Conservation (phyloP, 2,888 invertebrate species). For the Agonopterix heracliana region DNA sequence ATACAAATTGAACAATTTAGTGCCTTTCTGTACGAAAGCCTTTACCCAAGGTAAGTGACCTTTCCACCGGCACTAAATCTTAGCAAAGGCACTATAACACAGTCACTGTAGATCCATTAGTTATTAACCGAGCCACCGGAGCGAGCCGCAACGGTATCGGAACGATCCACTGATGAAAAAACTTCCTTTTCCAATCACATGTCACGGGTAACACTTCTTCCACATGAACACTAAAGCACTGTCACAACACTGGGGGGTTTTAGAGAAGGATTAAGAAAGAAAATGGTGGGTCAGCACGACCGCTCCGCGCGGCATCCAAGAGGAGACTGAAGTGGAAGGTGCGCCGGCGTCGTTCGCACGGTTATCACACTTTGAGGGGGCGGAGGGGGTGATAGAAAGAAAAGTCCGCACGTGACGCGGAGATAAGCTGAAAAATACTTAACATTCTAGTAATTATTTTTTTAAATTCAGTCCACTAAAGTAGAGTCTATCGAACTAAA, state of each 20-base stretch:
- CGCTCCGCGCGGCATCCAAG: constrained; percentile 35
- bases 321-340: constrained; percentile 55
- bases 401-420: constrained; percentile 61
- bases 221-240: constrained; percentile 15
- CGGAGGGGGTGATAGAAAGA: constrained; percentile 53
- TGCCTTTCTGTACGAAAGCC: too few species aligned
- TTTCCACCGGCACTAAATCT: constrained; percentile 64
- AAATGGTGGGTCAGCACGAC: constrained; percentile 30
- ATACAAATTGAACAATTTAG: too few species aligned
- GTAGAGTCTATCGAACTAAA: too few species aligned
- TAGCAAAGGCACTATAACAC: constrained; percentile 61
- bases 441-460: too few species aligned
- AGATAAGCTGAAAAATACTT: constrained; percentile 9
- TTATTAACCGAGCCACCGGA: constrained; percentile 67
- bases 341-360: constrained; percentile 58
- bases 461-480: too few species aligned
- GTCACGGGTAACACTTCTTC: too few species aligned
- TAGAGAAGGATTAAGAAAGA: constrained; percentile 10
- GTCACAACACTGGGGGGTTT: constrained; percentile 39
- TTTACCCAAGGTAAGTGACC: constrained; percentile 63
- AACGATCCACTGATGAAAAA: constrained; percentile 9
- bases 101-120: constrained; percentile 61
- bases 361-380: constrained; percentile 68
- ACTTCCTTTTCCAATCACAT: neutral
- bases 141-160: constrained; percentile 66